Conservation (phyloP, 2,113 vertebrate species). For the Salvelinus fontinalis region DNA sequence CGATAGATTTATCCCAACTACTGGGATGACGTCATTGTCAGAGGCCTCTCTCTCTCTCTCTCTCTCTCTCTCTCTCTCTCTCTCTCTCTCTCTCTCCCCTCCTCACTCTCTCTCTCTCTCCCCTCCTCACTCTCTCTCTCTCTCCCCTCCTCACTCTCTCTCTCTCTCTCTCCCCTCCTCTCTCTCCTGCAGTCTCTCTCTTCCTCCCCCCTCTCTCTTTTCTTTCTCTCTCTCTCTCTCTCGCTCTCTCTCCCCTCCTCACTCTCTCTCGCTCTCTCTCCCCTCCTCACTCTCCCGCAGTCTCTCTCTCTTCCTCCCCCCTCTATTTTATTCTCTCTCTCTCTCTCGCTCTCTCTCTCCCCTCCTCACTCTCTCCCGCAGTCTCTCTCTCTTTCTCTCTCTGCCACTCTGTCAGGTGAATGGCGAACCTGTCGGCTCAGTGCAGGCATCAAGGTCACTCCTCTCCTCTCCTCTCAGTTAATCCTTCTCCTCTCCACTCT, state of each 20-base stretch:
- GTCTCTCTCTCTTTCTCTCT: neutral
- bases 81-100: neutral
- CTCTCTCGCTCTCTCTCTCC: neutral
- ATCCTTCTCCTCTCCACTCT: neutral
- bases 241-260: neutral
- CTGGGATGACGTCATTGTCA: too few relatives aligned
- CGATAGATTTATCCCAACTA: too few relatives aligned
- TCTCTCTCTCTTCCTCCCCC: too few relatives aligned
- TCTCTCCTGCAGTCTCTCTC: too few relatives aligned
- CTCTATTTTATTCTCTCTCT: too few relatives aligned
- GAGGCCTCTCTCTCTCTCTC: too few relatives aligned
- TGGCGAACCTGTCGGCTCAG: neutral
- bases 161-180: neutral
- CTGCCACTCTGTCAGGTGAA: neutral
- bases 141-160: neutral
- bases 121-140: neutral
- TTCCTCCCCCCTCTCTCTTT: neutral
- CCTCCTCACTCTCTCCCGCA: neutral
- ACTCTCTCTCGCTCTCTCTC: neutral
- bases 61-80: neutral
- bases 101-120: neutral
- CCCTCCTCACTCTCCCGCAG: neutral
- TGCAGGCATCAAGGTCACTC: slow-evolving; percentile 27
- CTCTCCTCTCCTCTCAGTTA: slow-evolving; percentile 10
- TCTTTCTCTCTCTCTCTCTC: neutral